A percentile compares a stretch with the other conserved stretches of the same genome.
phyloP scores from a whole-genome alignment of 2,113 vertebrate species.

The Turdus rufiventris region DNA sequence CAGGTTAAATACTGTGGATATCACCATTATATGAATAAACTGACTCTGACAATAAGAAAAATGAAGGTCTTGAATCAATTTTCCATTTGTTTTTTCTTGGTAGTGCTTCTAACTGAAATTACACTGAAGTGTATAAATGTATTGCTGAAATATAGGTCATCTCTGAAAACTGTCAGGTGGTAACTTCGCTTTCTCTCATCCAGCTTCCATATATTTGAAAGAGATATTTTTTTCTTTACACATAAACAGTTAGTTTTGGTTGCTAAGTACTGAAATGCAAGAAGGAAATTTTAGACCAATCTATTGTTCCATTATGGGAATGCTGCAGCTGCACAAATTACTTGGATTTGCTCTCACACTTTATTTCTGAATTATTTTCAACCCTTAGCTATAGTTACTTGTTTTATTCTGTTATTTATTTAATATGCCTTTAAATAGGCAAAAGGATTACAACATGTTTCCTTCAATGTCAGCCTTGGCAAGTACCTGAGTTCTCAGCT shows the following conservation, averaged over 20 bases:
- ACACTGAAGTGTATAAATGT: not conserved
- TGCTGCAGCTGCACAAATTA: not conserved
- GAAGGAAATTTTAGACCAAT: not conserved
- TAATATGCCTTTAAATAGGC: not conserved
- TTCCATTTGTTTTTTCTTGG: not conserved
- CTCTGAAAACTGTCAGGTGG: not conserved
- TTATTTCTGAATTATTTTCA: not conserved
- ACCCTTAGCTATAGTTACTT: not conserved
- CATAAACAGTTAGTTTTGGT: not conserved
- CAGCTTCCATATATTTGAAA: not conserved
- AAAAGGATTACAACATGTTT: not conserved
- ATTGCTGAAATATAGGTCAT: not conserved
- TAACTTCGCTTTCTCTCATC: not conserved
- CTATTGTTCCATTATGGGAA: not conserved
- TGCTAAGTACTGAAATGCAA: not conserved
- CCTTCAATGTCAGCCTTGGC: not conserved
- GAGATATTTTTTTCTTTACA: not conserved
- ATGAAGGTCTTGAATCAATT: not conserved
- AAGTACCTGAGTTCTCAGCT: not conserved
- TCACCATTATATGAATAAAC: not conserved
- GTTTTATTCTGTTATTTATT: not conserved
- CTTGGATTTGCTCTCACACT: not conserved
- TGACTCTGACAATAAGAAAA: not conserved
- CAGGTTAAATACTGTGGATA: not conserved
- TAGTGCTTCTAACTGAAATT: not conserved